Conservation (phyloP, 2,888 invertebrate genomes). For the Macaria notata region DNA sequence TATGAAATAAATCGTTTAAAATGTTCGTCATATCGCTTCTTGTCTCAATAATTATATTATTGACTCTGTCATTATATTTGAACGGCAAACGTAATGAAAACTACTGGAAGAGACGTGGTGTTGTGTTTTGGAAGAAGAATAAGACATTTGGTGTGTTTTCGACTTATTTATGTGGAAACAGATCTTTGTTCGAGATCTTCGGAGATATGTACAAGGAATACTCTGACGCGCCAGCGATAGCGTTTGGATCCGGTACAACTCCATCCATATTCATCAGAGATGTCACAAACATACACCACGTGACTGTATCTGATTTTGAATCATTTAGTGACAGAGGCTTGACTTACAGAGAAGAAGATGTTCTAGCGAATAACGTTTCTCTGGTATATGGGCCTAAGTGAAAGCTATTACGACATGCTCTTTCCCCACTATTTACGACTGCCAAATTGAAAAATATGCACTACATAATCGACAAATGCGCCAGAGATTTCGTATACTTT, state of each 20-base stretch:
- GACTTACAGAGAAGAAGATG: neutral
- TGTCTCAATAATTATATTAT: neutral
- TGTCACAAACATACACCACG: neutral
- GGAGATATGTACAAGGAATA: neutral
- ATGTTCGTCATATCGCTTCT: too few relatives aligned
- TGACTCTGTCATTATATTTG: neutral
- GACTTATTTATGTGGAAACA: neutral
- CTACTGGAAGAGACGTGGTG: neutral
- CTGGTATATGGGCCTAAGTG: neutral
- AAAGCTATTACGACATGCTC: neutral
- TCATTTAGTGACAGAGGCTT: neutral
- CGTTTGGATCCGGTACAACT: neutral
- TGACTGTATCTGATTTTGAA: neutral
- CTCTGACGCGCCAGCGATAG: neutral
- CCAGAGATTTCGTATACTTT: neutral
- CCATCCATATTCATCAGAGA: neutral
- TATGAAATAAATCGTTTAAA: too few relatives aligned
- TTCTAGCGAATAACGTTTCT: neutral
- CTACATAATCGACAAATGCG: neutral
- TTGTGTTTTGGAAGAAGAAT: neutral
- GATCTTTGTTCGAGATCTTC: neutral
- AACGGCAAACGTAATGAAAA: neutral
- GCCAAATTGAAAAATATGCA: neutral
- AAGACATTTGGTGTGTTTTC: neutral
- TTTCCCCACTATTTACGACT: constrained; percentile 18